Percentiles rank a stretch among this genome's conserved stretches.
Evolutionary conservation across 2,797 vertebrate species (phyloP).

Genomic region (Crypturellus tataupa): DNA sequence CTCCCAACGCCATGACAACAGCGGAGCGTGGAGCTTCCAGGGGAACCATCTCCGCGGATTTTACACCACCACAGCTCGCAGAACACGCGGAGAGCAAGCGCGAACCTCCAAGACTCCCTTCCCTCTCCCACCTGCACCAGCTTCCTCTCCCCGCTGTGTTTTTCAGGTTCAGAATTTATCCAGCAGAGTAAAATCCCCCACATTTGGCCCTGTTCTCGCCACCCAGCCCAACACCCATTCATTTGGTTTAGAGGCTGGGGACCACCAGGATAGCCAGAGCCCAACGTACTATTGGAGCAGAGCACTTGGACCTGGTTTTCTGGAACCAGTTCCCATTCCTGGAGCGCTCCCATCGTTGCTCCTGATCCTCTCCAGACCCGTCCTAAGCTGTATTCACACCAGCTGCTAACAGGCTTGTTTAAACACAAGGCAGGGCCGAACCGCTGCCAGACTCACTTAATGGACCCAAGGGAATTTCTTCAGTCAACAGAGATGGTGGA

Average conservation of each 20-base stretch:
- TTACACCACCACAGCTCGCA: accelerated
- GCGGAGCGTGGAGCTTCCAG: not conserved
- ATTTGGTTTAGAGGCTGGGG: not conserved
- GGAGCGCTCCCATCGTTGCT: not conserved
- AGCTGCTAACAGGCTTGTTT: not conserved
- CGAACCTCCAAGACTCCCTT: accelerated
- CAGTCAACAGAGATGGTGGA: not conserved
- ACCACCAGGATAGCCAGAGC: not conserved
- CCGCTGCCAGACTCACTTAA: not conserved
- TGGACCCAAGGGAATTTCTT: not conserved
- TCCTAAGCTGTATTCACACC: not conserved
- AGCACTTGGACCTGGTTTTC: accelerated
- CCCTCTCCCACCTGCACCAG: accelerated
- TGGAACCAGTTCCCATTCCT: not conserved
- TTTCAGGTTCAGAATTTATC: not conserved
- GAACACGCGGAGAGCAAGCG: accelerated
- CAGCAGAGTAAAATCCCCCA: not conserved
- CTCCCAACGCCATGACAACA: constrained; percentile 22
- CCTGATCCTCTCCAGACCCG: constrained; percentile 1
- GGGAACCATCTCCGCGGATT: not conserved
- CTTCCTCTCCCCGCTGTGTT: accelerated
- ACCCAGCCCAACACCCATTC: accelerated
- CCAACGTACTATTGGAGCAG: accelerated
- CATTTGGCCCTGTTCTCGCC: not conserved
- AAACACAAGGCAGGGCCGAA: not conserved